A percentile compares a stretch with the other conserved stretches of the same genome.
phyloP scores from a whole-genome alignment of 2,888 invertebrate genomes.

The Herminia tarsipennalis region DNA sequence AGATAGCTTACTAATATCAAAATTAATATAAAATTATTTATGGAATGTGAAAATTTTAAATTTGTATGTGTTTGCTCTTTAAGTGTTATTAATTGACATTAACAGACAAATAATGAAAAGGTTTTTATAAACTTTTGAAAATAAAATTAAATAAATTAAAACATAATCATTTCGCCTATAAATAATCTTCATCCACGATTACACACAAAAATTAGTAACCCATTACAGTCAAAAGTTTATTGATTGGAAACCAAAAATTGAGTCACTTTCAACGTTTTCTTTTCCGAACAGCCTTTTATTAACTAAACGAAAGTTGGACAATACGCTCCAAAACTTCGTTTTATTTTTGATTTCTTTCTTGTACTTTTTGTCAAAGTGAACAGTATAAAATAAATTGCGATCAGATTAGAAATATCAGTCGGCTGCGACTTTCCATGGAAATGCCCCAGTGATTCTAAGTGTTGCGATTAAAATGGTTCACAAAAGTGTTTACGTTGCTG shows the following conservation, averaged over 20 bases:
- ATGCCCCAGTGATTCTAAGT: slow-evolving; percentile 60
- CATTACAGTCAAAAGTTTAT: slow-evolving; percentile 39
- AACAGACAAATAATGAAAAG: too few relatives aligned
- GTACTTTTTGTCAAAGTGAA: slow-evolving; percentile 56
- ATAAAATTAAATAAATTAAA: too few relatives aligned
- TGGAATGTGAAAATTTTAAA: too few relatives aligned
- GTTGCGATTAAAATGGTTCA: slow-evolving; percentile 62
- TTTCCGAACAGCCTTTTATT: slow-evolving; percentile 46
- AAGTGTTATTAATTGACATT: too few relatives aligned
- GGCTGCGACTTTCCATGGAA: slow-evolving; percentile 54
- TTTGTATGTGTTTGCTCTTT: too few relatives aligned
- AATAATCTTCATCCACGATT: not conserved
- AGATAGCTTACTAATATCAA: too few relatives aligned
- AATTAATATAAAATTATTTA: too few relatives aligned
- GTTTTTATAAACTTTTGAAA: too few relatives aligned
- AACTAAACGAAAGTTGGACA: slow-evolving; percentile 71
- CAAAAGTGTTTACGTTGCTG: slow-evolving; percentile 54
- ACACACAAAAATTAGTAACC: slow-evolving; percentile 20
- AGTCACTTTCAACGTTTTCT: slow-evolving; percentile 59
- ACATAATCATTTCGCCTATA: not conserved
- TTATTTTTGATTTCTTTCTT: slow-evolving; percentile 64
- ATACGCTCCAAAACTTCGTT: slow-evolving; percentile 55
- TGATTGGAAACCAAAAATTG: slow-evolving; percentile 45
- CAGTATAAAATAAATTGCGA: slow-evolving; percentile 75
- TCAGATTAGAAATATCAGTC: slow-evolving; percentile 62